phyloP scores from a whole-genome alignment of 2,113 vertebrate species.

The Meles meles region DNA sequence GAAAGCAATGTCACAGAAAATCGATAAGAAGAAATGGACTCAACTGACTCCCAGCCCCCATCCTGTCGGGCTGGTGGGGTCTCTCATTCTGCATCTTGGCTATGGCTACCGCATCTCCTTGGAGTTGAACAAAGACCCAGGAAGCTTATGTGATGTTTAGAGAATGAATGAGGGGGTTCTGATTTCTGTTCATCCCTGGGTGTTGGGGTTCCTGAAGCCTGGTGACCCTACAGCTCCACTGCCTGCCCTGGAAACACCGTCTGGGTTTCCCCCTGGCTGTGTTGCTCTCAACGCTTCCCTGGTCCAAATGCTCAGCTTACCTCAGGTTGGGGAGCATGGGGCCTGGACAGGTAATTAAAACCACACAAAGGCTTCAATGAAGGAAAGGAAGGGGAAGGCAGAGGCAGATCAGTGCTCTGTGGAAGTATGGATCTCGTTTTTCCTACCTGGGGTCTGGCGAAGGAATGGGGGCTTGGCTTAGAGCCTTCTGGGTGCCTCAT shows the following conservation, averaged over 20 bases:
- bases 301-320: background rate
- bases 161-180: background rate
- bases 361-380: background rate
- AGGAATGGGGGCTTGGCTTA: background rate
- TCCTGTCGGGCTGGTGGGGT: background rate
- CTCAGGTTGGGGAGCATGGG: background rate
- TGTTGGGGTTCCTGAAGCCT: background rate
- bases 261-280: background rate
- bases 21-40: background rate
- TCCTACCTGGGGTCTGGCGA: background rate
- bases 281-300: background rate
- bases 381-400: background rate
- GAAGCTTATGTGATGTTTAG: background rate
- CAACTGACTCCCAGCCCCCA: background rate
- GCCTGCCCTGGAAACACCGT: background rate
- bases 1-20: background rate
- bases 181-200: background rate
- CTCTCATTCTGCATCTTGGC: background rate
- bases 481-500: background rate
- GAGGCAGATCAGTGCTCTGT: background rate
- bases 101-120: background rate
- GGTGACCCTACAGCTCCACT: background rate
- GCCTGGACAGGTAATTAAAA: background rate
- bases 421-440: background rate
- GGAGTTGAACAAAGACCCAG: background rate